phyloP scores from a whole-genome alignment of 2,888 invertebrate genomes.

The Lepidocyrtinus sp. region DNA sequence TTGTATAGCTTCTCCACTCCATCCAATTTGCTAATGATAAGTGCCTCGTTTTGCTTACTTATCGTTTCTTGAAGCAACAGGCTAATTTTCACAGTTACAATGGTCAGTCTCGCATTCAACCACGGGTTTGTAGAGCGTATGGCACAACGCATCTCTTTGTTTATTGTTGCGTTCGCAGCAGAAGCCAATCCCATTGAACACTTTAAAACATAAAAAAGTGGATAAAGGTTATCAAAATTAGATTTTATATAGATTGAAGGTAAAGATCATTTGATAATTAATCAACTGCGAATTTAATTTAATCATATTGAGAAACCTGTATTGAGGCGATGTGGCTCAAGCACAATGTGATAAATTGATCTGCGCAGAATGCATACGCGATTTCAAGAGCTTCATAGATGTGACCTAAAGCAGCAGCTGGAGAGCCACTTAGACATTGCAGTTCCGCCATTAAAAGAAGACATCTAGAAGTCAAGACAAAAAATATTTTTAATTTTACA shows the following conservation, averaged over 20 bases:
- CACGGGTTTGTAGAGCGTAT: slow-evolving; percentile 58
- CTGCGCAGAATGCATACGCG: slow-evolving; percentile 56
- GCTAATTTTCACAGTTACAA: slow-evolving; percentile 53
- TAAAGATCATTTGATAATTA: neutral
- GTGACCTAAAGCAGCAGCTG: slow-evolving; percentile 52
- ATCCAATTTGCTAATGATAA: slow-evolving; percentile 43
- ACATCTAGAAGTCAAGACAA: slow-evolving; percentile 48
- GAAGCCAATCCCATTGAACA: slow-evolving; percentile 58
- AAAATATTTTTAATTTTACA: no score
- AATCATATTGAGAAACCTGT: no score
- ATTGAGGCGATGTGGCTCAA: slow-evolving; percentile 62
- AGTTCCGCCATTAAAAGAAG: slow-evolving; percentile 64
- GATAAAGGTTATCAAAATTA: neutral
- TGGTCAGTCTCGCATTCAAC: slow-evolving; percentile 52
- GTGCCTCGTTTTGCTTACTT: slow-evolving; percentile 11
- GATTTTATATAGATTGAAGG: neutral
- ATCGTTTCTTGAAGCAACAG: slow-evolving; percentile 18
- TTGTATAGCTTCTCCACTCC: slow-evolving; percentile 49
- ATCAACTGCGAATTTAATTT: neutral
- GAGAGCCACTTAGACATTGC: slow-evolving; percentile 58
- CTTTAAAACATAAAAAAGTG: slow-evolving; percentile 39
- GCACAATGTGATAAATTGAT: slow-evolving; percentile 62
- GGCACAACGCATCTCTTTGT: slow-evolving; percentile 59
- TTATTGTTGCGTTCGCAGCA: slow-evolving; percentile 57
- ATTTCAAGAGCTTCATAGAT: slow-evolving; percentile 63